Conservation (phyloP, 2,113 vertebrate genomes). For the Clarias magur region DNA sequence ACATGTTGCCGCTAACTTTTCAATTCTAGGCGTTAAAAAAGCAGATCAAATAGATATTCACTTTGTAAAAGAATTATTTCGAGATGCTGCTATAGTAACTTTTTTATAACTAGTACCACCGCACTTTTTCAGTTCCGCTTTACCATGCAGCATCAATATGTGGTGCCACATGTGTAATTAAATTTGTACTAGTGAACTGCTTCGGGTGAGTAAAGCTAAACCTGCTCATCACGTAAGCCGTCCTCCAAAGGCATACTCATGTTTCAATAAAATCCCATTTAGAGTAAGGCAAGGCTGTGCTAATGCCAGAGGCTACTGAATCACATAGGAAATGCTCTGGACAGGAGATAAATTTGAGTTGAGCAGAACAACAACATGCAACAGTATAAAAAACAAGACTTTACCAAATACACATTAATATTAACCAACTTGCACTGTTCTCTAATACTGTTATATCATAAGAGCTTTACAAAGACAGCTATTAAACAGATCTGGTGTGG, state of each 20-base stretch:
- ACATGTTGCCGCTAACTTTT: too few relatives aligned
- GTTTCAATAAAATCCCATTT: constrained; percentile 23
- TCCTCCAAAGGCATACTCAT: too few relatives aligned
- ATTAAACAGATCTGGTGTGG: background rate
- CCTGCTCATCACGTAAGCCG: background rate
- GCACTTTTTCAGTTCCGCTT: too few relatives aligned
- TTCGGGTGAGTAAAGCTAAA: background rate
- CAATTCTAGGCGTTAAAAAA: too few relatives aligned
- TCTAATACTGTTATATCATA: background rate
- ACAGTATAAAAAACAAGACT: background rate
- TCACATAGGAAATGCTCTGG: background rate
- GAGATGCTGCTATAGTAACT: too few relatives aligned
- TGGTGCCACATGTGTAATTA: background rate
- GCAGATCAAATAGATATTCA: too few relatives aligned
- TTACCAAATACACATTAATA: background rate
- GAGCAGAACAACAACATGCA: background rate
- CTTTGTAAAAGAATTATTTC: too few relatives aligned
- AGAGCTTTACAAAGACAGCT: background rate
- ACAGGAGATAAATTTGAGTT: background rate
- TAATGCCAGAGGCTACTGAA: constrained; percentile 7
- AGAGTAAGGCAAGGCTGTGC: background rate
- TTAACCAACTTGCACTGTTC: background rate
- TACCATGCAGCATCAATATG: background rate
- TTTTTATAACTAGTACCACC: too few relatives aligned
- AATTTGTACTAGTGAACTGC: background rate